A percentile compares a stretch with the other conserved stretches of the same genome.
phyloP scores from a whole-genome alignment of 2,797 vertebrate genomes.

The Esox lucius region DNA sequence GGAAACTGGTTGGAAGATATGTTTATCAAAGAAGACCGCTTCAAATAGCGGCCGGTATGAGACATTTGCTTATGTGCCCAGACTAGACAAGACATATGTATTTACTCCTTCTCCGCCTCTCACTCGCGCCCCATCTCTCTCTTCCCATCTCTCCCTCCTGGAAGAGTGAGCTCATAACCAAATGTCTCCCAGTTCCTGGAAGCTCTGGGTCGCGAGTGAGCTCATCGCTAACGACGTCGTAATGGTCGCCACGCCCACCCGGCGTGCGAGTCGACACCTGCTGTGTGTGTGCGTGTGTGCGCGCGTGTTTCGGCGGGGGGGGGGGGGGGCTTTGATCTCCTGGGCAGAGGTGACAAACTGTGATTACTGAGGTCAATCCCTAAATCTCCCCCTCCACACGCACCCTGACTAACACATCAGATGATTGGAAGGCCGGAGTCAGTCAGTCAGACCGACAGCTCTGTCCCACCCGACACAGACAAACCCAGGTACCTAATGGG shows the following conservation, averaged over 20 bases:
- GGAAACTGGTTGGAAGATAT: not conserved
- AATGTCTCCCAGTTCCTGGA: slow-evolving; percentile 68
- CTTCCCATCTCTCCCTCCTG: slow-evolving; percentile 17
- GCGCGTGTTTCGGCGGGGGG: not conserved
- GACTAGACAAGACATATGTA: slow-evolving; percentile 35
- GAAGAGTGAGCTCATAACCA: slow-evolving; percentile 44
- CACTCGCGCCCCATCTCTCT: slow-evolving; percentile 1
- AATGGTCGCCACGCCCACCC: slow-evolving; percentile 59
- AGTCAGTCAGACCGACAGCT: slow-evolving; percentile 49
- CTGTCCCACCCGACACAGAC: slow-evolving; percentile 64
- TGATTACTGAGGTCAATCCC: slow-evolving; percentile 72
- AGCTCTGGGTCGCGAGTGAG: slow-evolving; percentile 54
- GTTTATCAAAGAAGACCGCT: not conserved
- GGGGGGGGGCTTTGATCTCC: slow-evolving; percentile 79
- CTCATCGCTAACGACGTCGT: slow-evolving; percentile 55
- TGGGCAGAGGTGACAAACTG: slow-evolving; percentile 66
- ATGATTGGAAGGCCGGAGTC: not conserved
- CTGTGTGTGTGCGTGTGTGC: slow-evolving; percentile 33
- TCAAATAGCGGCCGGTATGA: not conserved
- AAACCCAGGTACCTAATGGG: slow-evolving; percentile 64
- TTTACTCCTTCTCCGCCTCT: not conserved
- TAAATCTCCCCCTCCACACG: slow-evolving; percentile 46
- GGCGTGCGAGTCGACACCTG: slow-evolving; percentile 63
- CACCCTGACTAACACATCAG: slow-evolving; percentile 20
- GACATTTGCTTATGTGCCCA: not conserved